Evolutionary conservation across 2,888 invertebrate species (phyloP).

Genomic region (Eilema griseolum): DNA sequence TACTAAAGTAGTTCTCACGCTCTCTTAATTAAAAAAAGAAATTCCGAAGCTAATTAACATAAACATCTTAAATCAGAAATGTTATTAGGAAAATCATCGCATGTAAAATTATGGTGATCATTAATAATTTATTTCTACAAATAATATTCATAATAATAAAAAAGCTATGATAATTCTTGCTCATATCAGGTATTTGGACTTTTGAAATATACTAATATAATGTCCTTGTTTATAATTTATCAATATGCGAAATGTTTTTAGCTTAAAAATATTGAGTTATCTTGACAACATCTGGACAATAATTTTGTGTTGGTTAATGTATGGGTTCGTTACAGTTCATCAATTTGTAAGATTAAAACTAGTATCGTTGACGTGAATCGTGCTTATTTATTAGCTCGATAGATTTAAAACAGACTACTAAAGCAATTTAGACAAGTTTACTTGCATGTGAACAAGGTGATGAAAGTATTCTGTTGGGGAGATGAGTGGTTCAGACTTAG

Average conservation of each 20-base stretch:
- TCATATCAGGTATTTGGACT: neutral
- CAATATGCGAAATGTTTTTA: slow-evolving; percentile 23
- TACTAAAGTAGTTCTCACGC: neutral
- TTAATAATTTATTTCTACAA: slow-evolving; percentile 21
- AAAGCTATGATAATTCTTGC: slow-evolving; percentile 9
- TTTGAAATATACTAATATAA: slow-evolving; percentile 22
- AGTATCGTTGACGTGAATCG: neutral
- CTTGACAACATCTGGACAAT: slow-evolving; percentile 15
- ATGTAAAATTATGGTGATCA: slow-evolving; percentile 8
- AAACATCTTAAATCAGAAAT: slow-evolving; percentile 11
- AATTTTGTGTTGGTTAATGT: slow-evolving; percentile 27
- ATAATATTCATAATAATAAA: slow-evolving; percentile 15
- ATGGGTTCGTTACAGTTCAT: slow-evolving; percentile 29
- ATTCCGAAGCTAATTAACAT: slow-evolving; percentile 13
- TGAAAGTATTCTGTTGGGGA: neutral
- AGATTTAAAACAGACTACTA: slow-evolving; percentile 3
- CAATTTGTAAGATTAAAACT: slow-evolving; percentile 23
- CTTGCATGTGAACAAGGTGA: neutral
- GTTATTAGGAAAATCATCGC: slow-evolving; percentile 19
- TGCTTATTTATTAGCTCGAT: neutral
- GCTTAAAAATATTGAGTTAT: slow-evolving; percentile 22
- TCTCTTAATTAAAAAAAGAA: neutral
- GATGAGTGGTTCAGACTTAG: neutral
- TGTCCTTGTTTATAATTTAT: slow-evolving; percentile 26
- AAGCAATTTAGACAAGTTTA: neutral